Percentiles rank a stretch among this genome's conserved stretches.
Conservation (phyloP, 2,113 vertebrate genomes). For the Corythaeola cristata region DNA sequence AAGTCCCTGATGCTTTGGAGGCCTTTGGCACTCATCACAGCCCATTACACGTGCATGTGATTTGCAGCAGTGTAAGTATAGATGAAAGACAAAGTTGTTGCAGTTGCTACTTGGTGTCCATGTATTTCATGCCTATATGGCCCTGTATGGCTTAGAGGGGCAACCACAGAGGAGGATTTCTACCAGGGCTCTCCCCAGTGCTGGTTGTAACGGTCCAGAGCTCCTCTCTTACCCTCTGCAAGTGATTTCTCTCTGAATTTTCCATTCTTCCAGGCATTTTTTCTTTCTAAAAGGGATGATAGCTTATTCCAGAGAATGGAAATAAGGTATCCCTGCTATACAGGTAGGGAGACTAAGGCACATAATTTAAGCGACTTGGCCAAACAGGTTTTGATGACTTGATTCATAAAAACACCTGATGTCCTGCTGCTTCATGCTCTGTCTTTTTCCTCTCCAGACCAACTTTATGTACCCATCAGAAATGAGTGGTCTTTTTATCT, state of each 20-base stretch:
- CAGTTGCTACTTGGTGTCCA: background rate
- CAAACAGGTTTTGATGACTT: background rate
- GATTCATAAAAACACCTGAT: background rate
- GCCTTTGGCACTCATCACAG: background rate
- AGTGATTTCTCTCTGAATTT: background rate
- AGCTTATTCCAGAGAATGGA: background rate
- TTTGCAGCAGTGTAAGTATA: background rate
- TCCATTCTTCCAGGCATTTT: background rate
- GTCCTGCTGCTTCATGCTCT: background rate
- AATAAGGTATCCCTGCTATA: background rate
- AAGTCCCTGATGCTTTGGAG: background rate
- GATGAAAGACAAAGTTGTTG: background rate
- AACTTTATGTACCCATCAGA: background rate
- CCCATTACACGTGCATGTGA: rapidly evolving
- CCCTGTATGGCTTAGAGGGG: background rate
- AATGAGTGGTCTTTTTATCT: background rate
- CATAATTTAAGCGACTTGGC: background rate
- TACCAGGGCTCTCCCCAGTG: background rate
- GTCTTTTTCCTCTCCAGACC: slow-evolving; percentile 3
- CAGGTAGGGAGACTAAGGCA: background rate
- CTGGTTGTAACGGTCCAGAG: background rate
- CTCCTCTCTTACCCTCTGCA: background rate
- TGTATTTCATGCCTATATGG: background rate
- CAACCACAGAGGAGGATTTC: background rate
- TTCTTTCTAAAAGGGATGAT: background rate